Conservation (phyloP, 2,888 invertebrate genomes). For the Macrophya annulata region DNA sequence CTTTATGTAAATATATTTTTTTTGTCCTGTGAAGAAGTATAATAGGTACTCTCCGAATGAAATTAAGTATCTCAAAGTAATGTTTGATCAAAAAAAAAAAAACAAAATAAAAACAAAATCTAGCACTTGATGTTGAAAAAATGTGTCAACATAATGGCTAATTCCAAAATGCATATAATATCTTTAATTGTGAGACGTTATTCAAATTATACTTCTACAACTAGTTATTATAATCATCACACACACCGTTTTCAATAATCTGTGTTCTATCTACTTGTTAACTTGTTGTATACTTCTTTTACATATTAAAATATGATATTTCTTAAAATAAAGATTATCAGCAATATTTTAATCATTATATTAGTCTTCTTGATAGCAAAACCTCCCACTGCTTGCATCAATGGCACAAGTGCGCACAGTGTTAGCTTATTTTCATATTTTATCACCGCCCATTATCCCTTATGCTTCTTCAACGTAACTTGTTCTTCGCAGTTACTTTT, state of each 20-base stretch:
- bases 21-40: background rate
- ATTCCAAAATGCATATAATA: conserved; percentile 11
- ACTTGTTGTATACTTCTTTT: conserved; percentile 74
- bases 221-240: conserved; percentile 66
- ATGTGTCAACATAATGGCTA: conserved; percentile 17
- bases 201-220: conserved; percentile 59
- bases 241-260: conserved; percentile 67
- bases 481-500: conserved; percentile 81
- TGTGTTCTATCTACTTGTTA: conserved; percentile 68
- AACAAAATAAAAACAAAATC: background rate
- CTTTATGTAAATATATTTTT: background rate
- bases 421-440: conserved; percentile 34
- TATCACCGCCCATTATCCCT: conserved; percentile 47
- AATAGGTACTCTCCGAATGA: conserved; percentile 12
- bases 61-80: conserved; percentile 47
- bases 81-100: background rate
- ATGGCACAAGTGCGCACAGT: conserved; percentile 36
- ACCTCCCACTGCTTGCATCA: conserved; percentile 65
- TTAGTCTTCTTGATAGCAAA: conserved; percentile 76
- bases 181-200: conserved; percentile 41
- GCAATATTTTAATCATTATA: conserved; percentile 73
- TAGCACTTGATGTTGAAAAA: background rate
- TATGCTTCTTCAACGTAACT: conserved; percentile 70
- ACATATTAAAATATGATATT: conserved; percentile 78
- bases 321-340: conserved; percentile 75